Evolutionary conservation across 2,888 invertebrate genomes (phyloP), one percentile per base, ranked within the genome.

Genomic region (Lasioglossum lativentre): DNA sequence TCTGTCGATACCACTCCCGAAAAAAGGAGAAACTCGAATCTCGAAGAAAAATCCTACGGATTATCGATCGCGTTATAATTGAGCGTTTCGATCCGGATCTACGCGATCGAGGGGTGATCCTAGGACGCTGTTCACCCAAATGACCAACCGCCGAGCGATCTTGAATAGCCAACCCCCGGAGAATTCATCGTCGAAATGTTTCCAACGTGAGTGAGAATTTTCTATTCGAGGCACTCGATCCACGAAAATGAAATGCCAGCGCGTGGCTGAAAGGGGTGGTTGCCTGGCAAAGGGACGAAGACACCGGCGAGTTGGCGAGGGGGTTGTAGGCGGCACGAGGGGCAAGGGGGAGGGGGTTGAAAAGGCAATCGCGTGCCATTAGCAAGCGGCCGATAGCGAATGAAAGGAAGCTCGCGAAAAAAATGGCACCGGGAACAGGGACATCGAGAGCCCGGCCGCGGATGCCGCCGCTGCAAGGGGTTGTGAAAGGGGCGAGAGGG

Each of bases 301-400:
- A 85, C 74, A 82, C 66, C 72, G 19, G 19, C 19, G 68, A 45
- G 34, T 30, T 16, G 63, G 63, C 2, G 27, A 59, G 56, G 30
- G 34, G 27, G 75, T 27, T 30, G 66, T 16, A 6, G 66, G 66
- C 16, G 34, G 59, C 12, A 19, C 23, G 63, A 45, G 27, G 81
- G 71, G 30, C 19, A 27, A 14, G n/a, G 68, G n/a, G 38, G 71
- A 30, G 82, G 73, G 78, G 78, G 80, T 66, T 68, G 83, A 75
- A 85, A 88, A 91, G 91, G 92, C 92, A 92, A 93, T 93, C 92
- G 91, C 85, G 88, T 89, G 91, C 92, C 93, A 93, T 93, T 93
- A 92, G 90, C 87, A 90, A 91, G 79, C 91, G 84, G 71, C 91
- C 91, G 91, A 91, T 91, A 91, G 91, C 91, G 91, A 91, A 88